phyloP scores from a whole-genome alignment of 2,797 vertebrate genomes.

The Manis crassicaudata region DNA sequence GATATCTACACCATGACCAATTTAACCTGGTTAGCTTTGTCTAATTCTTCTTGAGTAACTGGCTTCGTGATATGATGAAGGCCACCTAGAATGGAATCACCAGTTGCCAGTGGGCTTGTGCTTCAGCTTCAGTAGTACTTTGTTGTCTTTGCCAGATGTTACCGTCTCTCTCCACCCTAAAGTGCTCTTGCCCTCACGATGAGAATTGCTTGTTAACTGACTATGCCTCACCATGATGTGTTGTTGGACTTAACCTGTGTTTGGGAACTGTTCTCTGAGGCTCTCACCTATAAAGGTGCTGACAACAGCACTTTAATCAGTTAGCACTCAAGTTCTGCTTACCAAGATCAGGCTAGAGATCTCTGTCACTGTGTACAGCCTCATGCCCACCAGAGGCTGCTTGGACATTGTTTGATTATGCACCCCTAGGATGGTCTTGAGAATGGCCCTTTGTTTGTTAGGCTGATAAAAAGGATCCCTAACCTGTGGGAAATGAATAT shows the following conservation, averaged over 20 bases:
- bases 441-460: neutral
- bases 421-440: neutral
- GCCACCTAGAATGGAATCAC: neutral
- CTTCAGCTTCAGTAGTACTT: neutral
- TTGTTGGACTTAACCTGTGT: neutral
- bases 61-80: neutral
- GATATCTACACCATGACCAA: neutral
- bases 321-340: neutral
- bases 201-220: neutral
- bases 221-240: neutral
- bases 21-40: neutral
- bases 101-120: neutral
- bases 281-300: neutral
- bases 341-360: neutral
- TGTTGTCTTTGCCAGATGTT: neutral
- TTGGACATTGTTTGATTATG: neutral
- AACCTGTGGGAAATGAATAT: neutral
- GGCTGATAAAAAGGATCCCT: neutral
- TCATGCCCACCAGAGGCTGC: neutral
- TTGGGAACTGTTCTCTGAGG: neutral
- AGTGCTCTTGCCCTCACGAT: neutral
- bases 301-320: neutral
- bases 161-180: neutral
- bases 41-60: neutral
- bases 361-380: neutral